Conservation (phyloP, 2,113 vertebrate species). For the Microtus pennsylvanicus region DNA sequence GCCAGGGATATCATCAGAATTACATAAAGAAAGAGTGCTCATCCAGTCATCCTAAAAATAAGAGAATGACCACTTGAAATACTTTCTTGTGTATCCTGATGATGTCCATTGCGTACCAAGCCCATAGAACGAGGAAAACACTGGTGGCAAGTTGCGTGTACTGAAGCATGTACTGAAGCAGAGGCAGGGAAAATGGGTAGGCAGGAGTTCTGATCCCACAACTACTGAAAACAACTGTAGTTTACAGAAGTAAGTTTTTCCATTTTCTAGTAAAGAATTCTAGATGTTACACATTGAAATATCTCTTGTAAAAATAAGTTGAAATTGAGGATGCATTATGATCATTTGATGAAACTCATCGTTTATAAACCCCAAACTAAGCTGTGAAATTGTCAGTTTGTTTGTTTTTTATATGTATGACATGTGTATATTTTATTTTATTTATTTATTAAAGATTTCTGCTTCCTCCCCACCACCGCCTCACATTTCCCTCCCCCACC, state of each 20-base stretch:
- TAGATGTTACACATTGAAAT: background rate
- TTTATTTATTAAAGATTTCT: no score
- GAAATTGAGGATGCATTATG: background rate
- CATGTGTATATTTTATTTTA: no score
- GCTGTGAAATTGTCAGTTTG: background rate
- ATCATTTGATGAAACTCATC: background rate
- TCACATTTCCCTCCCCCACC: no score
- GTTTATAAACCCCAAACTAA: background rate
- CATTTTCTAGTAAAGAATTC: background rate
- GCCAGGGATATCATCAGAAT: background rate
- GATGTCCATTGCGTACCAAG: background rate
- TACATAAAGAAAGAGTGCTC: background rate
- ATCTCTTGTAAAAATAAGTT: background rate
- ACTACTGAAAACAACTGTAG: background rate
- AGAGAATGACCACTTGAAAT: background rate
- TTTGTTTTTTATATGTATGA: background rate
- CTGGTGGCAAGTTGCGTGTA: fast-evolving
- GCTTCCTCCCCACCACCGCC: no score
- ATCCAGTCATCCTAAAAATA: background rate
- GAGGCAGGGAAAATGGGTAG: background rate
- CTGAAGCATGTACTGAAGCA: fast-evolving
- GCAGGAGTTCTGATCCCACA: background rate
- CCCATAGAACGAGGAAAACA: background rate
- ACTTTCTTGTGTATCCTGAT: background rate
- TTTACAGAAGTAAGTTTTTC: background rate